Percentiles rank a stretch among this genome's conserved stretches.
Evolutionary conservation across 2,888 invertebrate genomes (phyloP).

Genomic region (Yponomeuta cagnagella): DNA sequence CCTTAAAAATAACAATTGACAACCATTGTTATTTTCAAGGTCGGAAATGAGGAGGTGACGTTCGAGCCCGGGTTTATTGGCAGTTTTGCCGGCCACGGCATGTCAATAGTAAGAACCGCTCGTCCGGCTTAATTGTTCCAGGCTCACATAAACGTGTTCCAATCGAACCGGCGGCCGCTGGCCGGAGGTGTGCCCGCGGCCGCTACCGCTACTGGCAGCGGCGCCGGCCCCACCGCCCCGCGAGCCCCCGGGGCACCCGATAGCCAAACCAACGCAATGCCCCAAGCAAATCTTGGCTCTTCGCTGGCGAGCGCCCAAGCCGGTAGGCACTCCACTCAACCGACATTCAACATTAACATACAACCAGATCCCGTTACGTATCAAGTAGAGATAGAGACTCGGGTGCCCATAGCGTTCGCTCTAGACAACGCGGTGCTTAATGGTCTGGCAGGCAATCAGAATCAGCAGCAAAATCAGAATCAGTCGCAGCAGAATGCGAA

Average conservation of each 20-base stretch:
- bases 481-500: background rate
- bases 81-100: no score
- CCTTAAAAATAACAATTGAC: no score
- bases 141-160: slow-evolving; percentile 52
- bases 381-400: slow-evolving; percentile 54
- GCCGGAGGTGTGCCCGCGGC: slow-evolving; percentile 23
- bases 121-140: slow-evolving; percentile 21
- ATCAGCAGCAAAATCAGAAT: slow-evolving; percentile 7
- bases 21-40: no score
- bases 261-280: background rate
- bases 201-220: background rate
- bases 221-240: background rate
- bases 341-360: slow-evolving; percentile 37
- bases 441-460: slow-evolving; percentile 28
- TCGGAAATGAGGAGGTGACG: no score
- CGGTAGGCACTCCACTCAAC: slow-evolving; percentile 39
- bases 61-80: no score
- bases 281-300: background rate
- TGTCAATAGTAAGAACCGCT: background rate
- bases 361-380: slow-evolving; percentile 44
- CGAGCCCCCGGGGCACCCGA: background rate
- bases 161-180: slow-evolving; percentile 29
- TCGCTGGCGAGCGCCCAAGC: slow-evolving; percentile 20
- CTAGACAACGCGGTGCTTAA: slow-evolving; percentile 39
- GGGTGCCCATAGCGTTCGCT: slow-evolving; percentile 47